These are phyloP conservation scores for Harpalus rufipes DNA, from an alignment of 2,888 invertebrate genomes.

Conservation along the genomic window DNA sequence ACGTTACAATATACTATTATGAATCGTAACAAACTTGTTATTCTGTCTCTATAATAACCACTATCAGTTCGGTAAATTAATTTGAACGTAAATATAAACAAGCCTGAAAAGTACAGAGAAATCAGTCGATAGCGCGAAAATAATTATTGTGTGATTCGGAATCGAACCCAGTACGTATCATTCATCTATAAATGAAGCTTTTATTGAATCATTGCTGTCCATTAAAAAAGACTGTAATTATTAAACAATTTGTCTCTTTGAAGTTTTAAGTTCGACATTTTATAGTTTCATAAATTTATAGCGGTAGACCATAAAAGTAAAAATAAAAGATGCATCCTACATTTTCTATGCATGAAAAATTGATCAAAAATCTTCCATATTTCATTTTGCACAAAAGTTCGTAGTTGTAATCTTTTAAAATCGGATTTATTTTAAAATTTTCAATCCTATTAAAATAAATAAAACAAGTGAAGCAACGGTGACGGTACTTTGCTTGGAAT, in stretches of 20 bases:
- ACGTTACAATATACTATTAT: too few species aligned
- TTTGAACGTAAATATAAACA: too few species aligned
- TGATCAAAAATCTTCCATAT: neutral
- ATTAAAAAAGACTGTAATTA: neutral
- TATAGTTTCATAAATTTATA: neutral
- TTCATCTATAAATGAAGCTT: too few species aligned
- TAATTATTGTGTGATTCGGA: too few species aligned
- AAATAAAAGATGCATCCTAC: neutral
- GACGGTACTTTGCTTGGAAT: slow-evolving; percentile 9
- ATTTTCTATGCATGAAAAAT: slow-evolving; percentile 6
- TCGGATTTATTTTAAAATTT: slow-evolving; percentile 37
- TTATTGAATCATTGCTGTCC: too few species aligned
- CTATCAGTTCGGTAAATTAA: too few species aligned
- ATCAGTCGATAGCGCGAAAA: too few species aligned
- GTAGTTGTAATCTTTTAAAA: slow-evolving; percentile 32
- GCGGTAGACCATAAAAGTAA: neutral
- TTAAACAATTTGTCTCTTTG: neutral
- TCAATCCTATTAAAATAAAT: slow-evolving; percentile 37
- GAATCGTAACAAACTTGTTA: too few species aligned
- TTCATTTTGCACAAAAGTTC: slow-evolving; percentile 25
- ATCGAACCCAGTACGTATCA: too few species aligned
- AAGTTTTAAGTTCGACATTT: neutral
- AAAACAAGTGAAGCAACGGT: slow-evolving; percentile 1
- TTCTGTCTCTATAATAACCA: too few species aligned
- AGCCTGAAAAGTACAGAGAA: too few species aligned